Base-by-base conservation (phyloP, 2,113 vertebrate species). In the Elgaria multicarinata region DNA sequence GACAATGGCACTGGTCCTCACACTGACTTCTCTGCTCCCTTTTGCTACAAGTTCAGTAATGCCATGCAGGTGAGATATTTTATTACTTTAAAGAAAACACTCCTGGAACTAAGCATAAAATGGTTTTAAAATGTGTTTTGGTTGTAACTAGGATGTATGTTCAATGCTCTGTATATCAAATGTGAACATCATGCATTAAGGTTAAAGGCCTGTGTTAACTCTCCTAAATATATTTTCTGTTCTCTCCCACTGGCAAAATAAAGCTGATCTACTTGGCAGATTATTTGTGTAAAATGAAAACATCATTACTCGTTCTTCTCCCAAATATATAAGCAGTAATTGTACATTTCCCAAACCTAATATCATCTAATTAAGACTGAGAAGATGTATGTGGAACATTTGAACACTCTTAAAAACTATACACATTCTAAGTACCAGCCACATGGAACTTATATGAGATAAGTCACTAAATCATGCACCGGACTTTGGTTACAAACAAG, bases 141-240 rank as follows among this genome's bases (percentile, higher is more conserved):
- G 58, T 62, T 3, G 16, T 62, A 62, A 62, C 16, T 22, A 62
- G 58, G 58, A 62, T 62, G 16, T 62, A 18, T 62, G 16, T 62
- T 62, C 18, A 62, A 62, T 62, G 58, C 16, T 62, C 58, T 20
- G n/a, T 62, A 62, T 62, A 5, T 10, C 4, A 53, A 5, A 53
- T 53, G 50, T 53, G 50, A 53, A 53, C 22, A 86, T 76, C 58
- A 77, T 86, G 58, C 66, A 64, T 0, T 0, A 81, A 24, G 86
- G 62, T 75, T 71, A 89, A 83, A 90, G 89, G 84, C n/a, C 83
- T 53, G 26, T 7, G 7, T 0, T 62, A 67, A 69, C 74, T 83
- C 76, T 76, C 33, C 22, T 9, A 24, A 33, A 62, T 24, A 62
- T 1, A 44, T 67, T 53, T 20, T 77, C 24, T 66, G 3, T 83